Evolutionary conservation across 1,140 invertebrate genomes (phyloP).

Genomic region (Pogonomyrmex barbatus): DNA sequence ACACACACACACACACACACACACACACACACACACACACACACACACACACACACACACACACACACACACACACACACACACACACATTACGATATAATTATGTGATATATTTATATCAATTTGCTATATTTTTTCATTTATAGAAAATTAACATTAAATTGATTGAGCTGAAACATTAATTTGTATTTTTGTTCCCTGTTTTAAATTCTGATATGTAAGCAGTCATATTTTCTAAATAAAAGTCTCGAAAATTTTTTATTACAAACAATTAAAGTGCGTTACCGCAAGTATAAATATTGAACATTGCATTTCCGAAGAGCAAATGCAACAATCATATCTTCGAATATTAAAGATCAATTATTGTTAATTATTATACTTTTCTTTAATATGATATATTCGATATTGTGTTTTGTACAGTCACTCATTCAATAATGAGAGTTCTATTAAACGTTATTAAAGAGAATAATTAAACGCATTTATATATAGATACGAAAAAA

Average conservation of each 20-base stretch:
- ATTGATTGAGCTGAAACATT: background rate
- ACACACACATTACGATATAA: background rate
- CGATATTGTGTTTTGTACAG: constrained; percentile 5
- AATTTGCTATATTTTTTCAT: too few species aligned
- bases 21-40: too few species aligned
- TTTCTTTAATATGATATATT: background rate
- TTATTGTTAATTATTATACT: background rate
- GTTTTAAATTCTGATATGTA: background rate
- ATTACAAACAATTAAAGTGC: background rate
- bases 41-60: too few species aligned
- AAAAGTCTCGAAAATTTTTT: too few species aligned
- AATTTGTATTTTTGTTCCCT: background rate
- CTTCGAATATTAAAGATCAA: constrained; percentile 11
- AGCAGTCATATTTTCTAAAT: background rate
- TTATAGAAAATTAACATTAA: background rate
- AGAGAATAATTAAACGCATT: background rate
- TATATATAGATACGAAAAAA: background rate
- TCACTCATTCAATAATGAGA: constrained; percentile 9
- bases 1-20: too few species aligned
- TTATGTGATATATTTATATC: too few species aligned
- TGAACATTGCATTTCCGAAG: too few species aligned
- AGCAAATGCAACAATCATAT: background rate
- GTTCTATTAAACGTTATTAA: background rate
- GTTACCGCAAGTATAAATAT: too few species aligned
- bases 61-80: too few species aligned